Evolutionary conservation across 2,797 vertebrate genomes (phyloP), one percentile per base, ranked within the genome.

Genomic region (Benthosema pterotum): DNA sequence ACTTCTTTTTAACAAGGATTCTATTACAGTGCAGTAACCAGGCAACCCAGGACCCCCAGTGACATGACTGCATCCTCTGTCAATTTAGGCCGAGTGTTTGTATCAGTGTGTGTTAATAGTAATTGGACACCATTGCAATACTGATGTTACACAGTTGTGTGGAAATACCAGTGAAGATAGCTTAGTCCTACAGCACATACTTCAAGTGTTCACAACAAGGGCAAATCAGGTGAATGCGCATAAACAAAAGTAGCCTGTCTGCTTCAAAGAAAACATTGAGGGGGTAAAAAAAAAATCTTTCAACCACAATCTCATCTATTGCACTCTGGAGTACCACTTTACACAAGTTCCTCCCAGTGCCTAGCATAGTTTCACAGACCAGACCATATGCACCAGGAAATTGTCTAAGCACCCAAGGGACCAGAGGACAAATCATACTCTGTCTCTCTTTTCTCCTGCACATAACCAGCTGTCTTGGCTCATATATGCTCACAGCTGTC

Each of bases 381-480:
- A 57, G 57, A 52, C 16, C 25, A 13, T 7, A 46, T 64, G 57
- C 60, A 69, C 54, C 82, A 87, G 83, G 79, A 87, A 86, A 86
- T 85, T 67, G 86, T 70, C 42, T 3, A 69, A 71, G 69, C 72
- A 79, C 79, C 82, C 75, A 18, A 28, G 78, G 80, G 85, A 88
- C 72, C 53, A 72, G 59, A 75, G 71, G 81, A 85, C 78, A 87
- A 80, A 82, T 86, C 79, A 70, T 28, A 80, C 68, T 74, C 70
- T 83, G 85, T 86, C 80, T 80, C 82, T 68, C 69, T 72, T 70
- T 69, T 74, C 81, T 65, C 74, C 63, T 62, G 72, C 85, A 79
- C 82, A 83, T 74, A 74, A 85, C 63, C 91, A 93, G 90, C 91
- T 92, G 91, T 90, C 88, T 82, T 88, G 89, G 90, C 89, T 86